phyloP scores from a whole-genome alignment of 1,140 invertebrate genomes.

The Apis dorsata region DNA sequence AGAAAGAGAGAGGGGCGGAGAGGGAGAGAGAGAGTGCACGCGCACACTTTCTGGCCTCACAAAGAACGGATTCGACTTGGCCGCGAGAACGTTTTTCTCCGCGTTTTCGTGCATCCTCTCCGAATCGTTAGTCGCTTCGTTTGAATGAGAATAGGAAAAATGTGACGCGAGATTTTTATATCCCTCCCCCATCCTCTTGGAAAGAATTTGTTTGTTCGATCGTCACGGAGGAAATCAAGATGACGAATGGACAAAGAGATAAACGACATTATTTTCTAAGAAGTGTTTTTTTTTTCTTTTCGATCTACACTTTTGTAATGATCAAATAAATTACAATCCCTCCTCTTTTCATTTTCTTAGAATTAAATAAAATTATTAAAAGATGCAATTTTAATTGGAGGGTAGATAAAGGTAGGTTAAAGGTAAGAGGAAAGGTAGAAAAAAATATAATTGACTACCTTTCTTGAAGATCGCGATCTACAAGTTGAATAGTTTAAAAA shows the following conservation, averaged over 20 bases:
- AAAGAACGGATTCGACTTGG: slow-evolving; percentile 28
- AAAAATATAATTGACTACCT: too few relatives aligned
- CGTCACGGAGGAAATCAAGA: too few relatives aligned
- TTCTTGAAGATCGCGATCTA: too few relatives aligned
- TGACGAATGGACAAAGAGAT: too few relatives aligned
- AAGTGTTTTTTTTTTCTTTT: not conserved
- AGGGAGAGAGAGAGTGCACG: slow-evolving; percentile 18
- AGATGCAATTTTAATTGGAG: too few relatives aligned
- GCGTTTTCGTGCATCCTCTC: slow-evolving; percentile 23
- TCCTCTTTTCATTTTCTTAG: too few relatives aligned
- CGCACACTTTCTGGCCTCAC: slow-evolving; percentile 26
- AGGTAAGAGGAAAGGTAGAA: too few relatives aligned
- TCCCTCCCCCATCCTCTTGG: fast-evolving
- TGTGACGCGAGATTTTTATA: not conserved
- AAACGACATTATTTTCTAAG: not conserved
- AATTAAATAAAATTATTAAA: too few relatives aligned
- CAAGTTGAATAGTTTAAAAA: too few relatives aligned
- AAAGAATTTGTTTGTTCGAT: not conserved
- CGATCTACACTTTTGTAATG: too few relatives aligned
- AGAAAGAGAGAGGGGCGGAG: not conserved
- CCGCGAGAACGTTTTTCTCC: slow-evolving; percentile 28
- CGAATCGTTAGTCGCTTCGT: slow-evolving; percentile 3
- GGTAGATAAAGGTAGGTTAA: too few relatives aligned
- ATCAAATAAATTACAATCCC: too few relatives aligned
- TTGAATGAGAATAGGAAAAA: not conserved